A percentile compares a stretch with the other conserved stretches of the same genome.
These are phyloP conservation scores for Microplitis mediator DNA, from an alignment of 1,140 invertebrate species.

Conservation along the genomic window DNA sequence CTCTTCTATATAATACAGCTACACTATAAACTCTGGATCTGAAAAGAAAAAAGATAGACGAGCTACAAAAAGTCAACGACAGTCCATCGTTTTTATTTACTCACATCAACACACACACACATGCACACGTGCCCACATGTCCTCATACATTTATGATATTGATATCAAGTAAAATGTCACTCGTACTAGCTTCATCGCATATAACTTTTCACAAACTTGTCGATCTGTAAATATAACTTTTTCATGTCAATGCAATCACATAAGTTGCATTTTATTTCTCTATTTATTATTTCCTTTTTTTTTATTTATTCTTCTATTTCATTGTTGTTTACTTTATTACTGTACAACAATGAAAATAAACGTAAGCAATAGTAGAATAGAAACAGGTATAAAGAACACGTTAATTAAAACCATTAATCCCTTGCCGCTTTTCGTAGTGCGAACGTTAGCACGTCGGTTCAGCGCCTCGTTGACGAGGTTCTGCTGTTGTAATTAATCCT, in stretches of 20 bases:
- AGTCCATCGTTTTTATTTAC: conserved; percentile 11
- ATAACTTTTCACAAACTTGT: conserved; percentile 14
- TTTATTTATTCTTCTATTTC: not conserved
- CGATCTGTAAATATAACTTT: conserved; percentile 19
- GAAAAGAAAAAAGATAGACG: not conserved
- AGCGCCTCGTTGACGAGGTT: not conserved
- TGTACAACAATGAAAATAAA: not conserved
- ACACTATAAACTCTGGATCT: not conserved
- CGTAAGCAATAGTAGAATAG: not conserved
- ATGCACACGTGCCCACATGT: too few relatives aligned
- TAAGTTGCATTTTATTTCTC: not conserved
- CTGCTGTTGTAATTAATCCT: not conserved
- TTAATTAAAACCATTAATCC: not conserved
- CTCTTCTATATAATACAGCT: not conserved
- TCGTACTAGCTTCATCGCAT: not conserved
- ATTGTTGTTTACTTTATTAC: not conserved
- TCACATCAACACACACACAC: not conserved
- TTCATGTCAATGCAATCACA: not conserved
- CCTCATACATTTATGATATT: not conserved
- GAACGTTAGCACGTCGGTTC: not conserved
- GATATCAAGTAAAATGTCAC: not conserved
- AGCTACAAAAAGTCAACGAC: not conserved
- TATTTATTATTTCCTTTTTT: not conserved
- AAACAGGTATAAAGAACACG: not conserved
- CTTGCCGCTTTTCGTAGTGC: not conserved